These are phyloP conservation scores for Cryptoleucopteryx plumbea DNA, from an alignment of 2,113 vertebrate genomes.

Conservation along the genomic window DNA sequence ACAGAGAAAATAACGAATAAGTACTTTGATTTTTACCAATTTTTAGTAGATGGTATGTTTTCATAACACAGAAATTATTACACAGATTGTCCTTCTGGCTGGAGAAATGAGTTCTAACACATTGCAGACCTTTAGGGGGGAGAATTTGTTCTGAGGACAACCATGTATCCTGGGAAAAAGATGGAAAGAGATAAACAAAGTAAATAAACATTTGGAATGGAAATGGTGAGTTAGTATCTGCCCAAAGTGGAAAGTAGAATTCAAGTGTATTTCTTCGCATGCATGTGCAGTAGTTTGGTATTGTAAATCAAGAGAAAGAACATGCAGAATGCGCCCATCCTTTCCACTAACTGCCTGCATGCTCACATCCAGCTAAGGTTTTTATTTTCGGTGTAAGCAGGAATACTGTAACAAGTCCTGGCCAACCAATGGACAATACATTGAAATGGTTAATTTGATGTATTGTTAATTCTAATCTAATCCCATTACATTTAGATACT, in stretches of 20 bases:
- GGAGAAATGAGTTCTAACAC: slow-evolving; percentile 35
- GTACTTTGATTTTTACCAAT: background rate
- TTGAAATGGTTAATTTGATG: background rate
- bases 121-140: background rate
- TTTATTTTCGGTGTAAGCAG: background rate
- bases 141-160: slow-evolving; percentile 18
- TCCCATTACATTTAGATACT: background rate
- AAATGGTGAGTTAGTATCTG: slow-evolving; percentile 48
- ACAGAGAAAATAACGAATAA: background rate
- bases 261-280: slow-evolving; percentile 36
- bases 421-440: background rate
- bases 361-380: background rate
- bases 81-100: slow-evolving; percentile 10
- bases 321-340: background rate
- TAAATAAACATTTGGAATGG: slow-evolving; percentile 64
- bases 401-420: background rate
- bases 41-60: background rate
- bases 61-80: background rate
- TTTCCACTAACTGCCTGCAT: background rate
- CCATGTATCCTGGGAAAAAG: slow-evolving; percentile 45
- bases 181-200: slow-evolving; percentile 78
- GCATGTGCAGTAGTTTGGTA: background rate
- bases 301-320: background rate
- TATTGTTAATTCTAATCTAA: background rate
- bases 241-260: slow-evolving; percentile 68